phyloP scores from a whole-genome alignment of 2,797 vertebrate genomes.

The Astyanax mexicanus region DNA sequence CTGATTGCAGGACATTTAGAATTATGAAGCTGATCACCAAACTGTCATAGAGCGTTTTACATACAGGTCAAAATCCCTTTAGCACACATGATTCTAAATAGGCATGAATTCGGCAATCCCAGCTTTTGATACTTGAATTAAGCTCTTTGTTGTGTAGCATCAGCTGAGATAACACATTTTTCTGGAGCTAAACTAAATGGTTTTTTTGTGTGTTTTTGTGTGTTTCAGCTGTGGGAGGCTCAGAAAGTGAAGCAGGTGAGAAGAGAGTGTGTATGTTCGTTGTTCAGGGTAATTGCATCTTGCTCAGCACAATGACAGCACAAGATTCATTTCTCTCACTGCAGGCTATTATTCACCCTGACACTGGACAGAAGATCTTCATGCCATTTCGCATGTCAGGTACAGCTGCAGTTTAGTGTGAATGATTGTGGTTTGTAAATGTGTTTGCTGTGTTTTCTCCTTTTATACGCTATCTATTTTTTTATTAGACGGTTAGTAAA shows the following conservation, averaged over 20 bases:
- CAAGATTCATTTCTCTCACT: slow-evolving; percentile 65
- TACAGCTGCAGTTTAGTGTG: slow-evolving; percentile 63
- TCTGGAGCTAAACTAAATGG: neutral
- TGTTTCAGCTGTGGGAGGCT: slow-evolving; percentile 92
- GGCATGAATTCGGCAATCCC: no score
- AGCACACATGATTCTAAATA: no score
- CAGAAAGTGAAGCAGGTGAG: slow-evolving; percentile 99
- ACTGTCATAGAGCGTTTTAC: no score
- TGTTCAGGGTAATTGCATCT: slow-evolving; percentile 16
- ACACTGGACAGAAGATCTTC: slow-evolving; percentile 98
- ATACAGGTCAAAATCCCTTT: no score
- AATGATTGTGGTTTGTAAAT: neutral
- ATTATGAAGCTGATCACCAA: neutral
- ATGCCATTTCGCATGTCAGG: slow-evolving; percentile 99
- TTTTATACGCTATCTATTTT: no score
- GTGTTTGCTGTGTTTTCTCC: no score
- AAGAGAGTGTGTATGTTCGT: neutral
- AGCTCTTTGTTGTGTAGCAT: no score
- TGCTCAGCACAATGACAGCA: neutral
- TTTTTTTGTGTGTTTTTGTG: slow-evolving; percentile 43
- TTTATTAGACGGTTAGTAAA: no score
- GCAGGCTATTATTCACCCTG: slow-evolving; percentile 97
- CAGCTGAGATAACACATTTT: no score
- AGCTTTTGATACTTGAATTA: no score
- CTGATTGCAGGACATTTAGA: no score